These are phyloP conservation scores for Drosophila pegasa DNA, from an alignment of 2,888 invertebrate species.

Conservation along the genomic window DNA sequence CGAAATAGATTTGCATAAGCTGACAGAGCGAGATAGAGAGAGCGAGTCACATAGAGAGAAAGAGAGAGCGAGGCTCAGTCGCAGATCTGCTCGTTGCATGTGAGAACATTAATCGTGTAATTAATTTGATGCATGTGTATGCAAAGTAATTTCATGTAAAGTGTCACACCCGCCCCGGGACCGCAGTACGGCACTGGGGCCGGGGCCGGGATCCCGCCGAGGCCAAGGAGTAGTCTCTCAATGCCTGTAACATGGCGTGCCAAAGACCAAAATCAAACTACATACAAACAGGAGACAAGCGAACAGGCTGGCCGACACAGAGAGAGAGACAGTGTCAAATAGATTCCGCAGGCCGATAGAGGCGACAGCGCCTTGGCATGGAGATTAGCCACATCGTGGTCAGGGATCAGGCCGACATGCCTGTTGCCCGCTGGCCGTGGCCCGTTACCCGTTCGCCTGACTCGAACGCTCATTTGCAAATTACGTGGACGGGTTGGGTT, in stretches of 20 bases:
- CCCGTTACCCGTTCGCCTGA: constrained; percentile 19
- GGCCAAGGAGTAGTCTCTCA: constrained; percentile 23
- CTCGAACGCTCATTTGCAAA: constrained; percentile 65
- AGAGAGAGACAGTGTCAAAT: constrained; percentile 66
- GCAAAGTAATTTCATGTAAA: constrained; percentile 84
- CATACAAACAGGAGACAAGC: constrained; percentile 42
- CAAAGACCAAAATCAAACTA: constrained; percentile 73
- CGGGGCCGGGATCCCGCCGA: constrained; percentile 2
- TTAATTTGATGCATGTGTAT: constrained; percentile 85
- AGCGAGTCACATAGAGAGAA: background rate
- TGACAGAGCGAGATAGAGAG: constrained; percentile 26
- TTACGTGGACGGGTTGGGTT: constrained; percentile 69
- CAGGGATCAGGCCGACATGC: constrained; percentile 52
- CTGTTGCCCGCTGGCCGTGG: constrained; percentile 9
- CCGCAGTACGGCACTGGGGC: constrained; percentile 6
- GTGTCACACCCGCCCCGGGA: constrained; percentile 71
- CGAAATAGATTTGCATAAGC: constrained; percentile 78
- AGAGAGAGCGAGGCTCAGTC: constrained; percentile 10
- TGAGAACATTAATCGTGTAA: constrained; percentile 85
- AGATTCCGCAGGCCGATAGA: constrained; percentile 72
- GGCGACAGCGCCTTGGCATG: constrained; percentile 61
- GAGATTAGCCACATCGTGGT: constrained; percentile 72
- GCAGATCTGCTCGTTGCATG: constrained; percentile 60
- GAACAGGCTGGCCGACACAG: constrained; percentile 22
- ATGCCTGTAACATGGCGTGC: constrained; percentile 50